Evolutionary conservation across 2,113 vertebrate genomes (phyloP).

Genomic region (Cololabis saira): DNA sequence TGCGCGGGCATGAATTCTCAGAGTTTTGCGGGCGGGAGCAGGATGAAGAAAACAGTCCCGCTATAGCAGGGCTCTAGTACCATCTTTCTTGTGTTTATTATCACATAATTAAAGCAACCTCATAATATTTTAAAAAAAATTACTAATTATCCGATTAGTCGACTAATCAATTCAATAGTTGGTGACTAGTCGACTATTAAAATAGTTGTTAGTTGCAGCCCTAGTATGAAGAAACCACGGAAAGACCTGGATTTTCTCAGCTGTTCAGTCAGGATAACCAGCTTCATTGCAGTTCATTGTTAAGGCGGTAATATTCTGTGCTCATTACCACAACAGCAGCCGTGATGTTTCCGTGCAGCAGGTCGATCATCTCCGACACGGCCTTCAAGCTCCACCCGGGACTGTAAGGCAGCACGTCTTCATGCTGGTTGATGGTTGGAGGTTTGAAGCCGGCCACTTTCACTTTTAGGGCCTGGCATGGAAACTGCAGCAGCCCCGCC

Average conservation of each 20-base stretch:
- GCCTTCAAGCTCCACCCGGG: slow-evolving; percentile 90
- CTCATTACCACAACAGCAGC: slow-evolving; percentile 83
- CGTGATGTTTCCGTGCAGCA: slow-evolving; percentile 82
- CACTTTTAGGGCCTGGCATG: slow-evolving; percentile 81
- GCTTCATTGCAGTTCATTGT: neutral
- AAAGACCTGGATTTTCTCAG: neutral
- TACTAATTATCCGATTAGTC: too few species aligned
- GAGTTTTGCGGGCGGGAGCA: too few species aligned
- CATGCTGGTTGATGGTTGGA: slow-evolving; percentile 42
- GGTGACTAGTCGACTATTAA: too few species aligned
- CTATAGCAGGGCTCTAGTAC: too few species aligned
- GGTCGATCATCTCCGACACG: slow-evolving; percentile 83
- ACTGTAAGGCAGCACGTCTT: slow-evolving; percentile 84
- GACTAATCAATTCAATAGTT: too few species aligned
- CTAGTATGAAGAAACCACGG: neutral
- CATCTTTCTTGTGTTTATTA: too few species aligned
- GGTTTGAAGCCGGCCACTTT: slow-evolving; percentile 88
- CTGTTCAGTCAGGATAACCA: neutral
- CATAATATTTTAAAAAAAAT: too few species aligned
- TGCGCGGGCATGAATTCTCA: too few species aligned
- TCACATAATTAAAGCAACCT: too few species aligned
- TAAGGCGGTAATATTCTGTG: neutral
- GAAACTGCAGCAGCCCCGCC: slow-evolving; percentile 82
- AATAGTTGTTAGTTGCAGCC: too few species aligned
- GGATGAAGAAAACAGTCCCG: too few species aligned